A percentile compares a stretch with the other conserved stretches of the same genome.
Conservation (phyloP, 92 coral and sea anemone species). For the Paramuricea clavata region DNA sequence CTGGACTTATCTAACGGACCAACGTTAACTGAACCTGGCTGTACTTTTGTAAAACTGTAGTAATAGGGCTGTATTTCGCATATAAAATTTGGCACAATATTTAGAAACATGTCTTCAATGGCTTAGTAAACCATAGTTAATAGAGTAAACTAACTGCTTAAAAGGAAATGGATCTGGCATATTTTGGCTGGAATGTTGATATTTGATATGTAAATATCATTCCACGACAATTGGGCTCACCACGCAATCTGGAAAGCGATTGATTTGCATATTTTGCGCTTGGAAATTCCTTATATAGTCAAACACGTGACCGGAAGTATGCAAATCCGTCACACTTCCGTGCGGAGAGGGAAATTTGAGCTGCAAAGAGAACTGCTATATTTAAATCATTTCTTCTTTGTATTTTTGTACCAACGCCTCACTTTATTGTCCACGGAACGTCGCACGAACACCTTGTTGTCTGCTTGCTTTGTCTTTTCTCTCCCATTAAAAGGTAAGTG, state of each 20-base stretch:
- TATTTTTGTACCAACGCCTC: neutral
- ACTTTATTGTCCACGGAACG: neutral
- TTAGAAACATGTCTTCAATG: neutral
- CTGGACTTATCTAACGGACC: too few species aligned
- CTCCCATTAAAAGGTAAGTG: neutral
- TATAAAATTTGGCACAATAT: too few species aligned
- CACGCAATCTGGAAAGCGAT: conserved; percentile 28
- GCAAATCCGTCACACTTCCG: conserved; percentile 11
- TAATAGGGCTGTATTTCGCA: too few species aligned
- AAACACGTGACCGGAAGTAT: conserved; percentile 28
- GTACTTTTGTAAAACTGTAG: too few species aligned
- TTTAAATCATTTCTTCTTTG: neutral
- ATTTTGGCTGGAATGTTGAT: neutral
- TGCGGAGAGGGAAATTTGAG: conserved; percentile 49
- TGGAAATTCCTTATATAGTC: conserved; percentile 5
- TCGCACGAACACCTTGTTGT: conserved; percentile 2
- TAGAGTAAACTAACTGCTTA: neutral
- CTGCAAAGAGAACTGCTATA: neutral
- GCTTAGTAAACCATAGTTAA: neutral
- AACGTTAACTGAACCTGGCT: too few species aligned
- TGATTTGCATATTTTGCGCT: conserved; percentile 1
- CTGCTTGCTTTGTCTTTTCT: neutral
- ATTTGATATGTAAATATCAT: neutral
- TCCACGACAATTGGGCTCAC: neutral
- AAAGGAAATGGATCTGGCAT: neutral